Evolutionary conservation across 92 coral and sea anemone species (phyloP).

Genomic region (Scolanthus callimorphus): DNA sequence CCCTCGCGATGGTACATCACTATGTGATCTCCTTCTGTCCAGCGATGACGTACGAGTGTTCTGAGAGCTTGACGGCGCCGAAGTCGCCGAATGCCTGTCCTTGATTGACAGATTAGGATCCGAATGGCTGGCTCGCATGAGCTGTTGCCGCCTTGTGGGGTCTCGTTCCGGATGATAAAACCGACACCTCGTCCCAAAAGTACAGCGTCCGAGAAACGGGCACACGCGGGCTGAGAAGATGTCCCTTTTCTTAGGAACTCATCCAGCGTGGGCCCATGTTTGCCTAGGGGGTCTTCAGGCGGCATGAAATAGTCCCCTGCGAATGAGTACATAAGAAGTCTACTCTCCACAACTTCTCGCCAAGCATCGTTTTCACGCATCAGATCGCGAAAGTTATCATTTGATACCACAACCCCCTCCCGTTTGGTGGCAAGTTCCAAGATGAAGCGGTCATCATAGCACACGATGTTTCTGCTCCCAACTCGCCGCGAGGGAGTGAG

Average conservation of each 20-base stretch:
- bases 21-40: neutral
- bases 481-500: conserved; percentile 81
- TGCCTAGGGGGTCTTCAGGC: conserved; percentile 94
- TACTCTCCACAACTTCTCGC: conserved; percentile 81
- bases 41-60: neutral
- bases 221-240: conserved; percentile 71
- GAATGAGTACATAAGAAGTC: conserved; percentile 82
- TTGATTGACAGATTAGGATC: neutral
- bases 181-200: conserved; percentile 85
- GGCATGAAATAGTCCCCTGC: conserved; percentile 85
- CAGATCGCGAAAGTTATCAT: conserved; percentile 85
- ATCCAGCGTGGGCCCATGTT: conserved; percentile 81
- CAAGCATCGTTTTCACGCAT: conserved; percentile 64
- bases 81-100: neutral
- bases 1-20: neutral
- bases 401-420: conserved; percentile 90
- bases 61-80: neutral
- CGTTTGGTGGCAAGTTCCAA: conserved; percentile 62
- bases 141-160: conserved; percentile 39
- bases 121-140: neutral
- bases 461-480: conserved; percentile 69
- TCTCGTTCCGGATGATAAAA: conserved; percentile 93
- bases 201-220: conserved; percentile 81
- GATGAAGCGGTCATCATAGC: conserved; percentile 90
- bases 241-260: conserved; percentile 85